Percentiles rank a stretch among this genome's conserved stretches.
Evolutionary conservation across 1,140 invertebrate species (phyloP).

Genomic region (Philotrypesis tridentata): DNA sequence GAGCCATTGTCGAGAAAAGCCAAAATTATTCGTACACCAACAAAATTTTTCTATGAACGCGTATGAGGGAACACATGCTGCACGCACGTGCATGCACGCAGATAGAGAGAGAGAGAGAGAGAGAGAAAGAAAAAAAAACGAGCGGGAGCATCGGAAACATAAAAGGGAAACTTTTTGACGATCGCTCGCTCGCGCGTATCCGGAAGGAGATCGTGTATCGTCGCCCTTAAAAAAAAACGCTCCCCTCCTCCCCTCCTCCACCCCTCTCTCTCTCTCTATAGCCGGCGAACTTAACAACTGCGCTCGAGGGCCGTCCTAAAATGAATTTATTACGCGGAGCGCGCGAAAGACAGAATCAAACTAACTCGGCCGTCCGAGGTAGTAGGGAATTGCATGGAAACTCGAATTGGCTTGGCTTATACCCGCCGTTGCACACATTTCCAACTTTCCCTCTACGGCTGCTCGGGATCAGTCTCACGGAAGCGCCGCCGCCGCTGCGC

Average conservation of each 20-base stretch:
- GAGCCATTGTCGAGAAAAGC: neutral
- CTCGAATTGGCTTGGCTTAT: slow-evolving; percentile 29
- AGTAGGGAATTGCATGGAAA: slow-evolving; percentile 1
- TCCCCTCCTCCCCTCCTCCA: too few relatives aligned
- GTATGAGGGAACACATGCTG: too few relatives aligned
- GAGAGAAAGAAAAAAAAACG: too few relatives aligned
- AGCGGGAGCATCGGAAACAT: slow-evolving; percentile 21
- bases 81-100: neutral
- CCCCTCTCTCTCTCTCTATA: too few relatives aligned
- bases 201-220: neutral
- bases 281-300: slow-evolving; percentile 8
- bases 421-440: neutral
- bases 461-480: slow-evolving; percentile 14
- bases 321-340: slow-evolving; percentile 26
- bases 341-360: slow-evolving; percentile 25
- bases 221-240: neutral
- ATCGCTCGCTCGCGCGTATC: neutral
- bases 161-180: slow-evolving; percentile 35
- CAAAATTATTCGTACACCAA: neutral
- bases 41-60: slow-evolving; percentile 5
- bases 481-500: too few relatives aligned
- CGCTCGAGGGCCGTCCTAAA: slow-evolving; percentile 19
- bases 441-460: slow-evolving; percentile 16
- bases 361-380: neutral
- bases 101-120: too few relatives aligned